Conservation (phyloP, 2,797 vertebrate genomes). For the Vireo griseus region DNA sequence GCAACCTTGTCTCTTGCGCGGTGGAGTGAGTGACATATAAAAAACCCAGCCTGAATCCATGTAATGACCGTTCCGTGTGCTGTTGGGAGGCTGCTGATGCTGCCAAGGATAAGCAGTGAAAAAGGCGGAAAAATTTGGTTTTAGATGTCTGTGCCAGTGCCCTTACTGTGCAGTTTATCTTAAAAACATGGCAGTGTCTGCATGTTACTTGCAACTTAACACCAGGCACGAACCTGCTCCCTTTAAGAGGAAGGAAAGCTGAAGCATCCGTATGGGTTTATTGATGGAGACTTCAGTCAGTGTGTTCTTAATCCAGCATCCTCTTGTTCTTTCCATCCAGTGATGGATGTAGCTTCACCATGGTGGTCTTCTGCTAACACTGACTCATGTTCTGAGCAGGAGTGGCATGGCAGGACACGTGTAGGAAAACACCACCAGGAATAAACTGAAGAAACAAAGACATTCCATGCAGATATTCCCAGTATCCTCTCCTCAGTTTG, state of each 20-base stretch:
- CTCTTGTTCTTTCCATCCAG: neutral
- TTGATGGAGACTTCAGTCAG: neutral
- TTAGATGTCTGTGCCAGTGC: neutral
- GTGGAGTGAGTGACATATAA: neutral
- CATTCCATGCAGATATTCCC: rapidly evolving
- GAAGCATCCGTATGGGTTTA: rapidly evolving
- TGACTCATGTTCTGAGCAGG: neutral
- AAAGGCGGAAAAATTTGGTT: neutral
- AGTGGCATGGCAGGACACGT: rapidly evolving
- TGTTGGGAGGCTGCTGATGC: neutral
- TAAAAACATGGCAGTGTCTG: neutral
- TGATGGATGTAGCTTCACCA: rapidly evolving
- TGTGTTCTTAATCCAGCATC: neutral
- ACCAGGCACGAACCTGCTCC: neutral
- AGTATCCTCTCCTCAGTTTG: rapidly evolving
- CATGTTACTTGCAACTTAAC: rapidly evolving
- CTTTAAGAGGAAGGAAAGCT: neutral
- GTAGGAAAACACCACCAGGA: neutral
- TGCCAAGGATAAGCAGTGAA: neutral
- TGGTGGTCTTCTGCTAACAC: neutral
- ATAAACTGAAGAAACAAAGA: neutral
- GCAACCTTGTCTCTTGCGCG: neutral
- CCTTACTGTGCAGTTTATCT: neutral
- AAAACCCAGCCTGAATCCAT: neutral
- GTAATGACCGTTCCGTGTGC: neutral